Evolutionary conservation across 1,140 invertebrate species (phyloP).

Genomic region (Cephus cinctus): DNA sequence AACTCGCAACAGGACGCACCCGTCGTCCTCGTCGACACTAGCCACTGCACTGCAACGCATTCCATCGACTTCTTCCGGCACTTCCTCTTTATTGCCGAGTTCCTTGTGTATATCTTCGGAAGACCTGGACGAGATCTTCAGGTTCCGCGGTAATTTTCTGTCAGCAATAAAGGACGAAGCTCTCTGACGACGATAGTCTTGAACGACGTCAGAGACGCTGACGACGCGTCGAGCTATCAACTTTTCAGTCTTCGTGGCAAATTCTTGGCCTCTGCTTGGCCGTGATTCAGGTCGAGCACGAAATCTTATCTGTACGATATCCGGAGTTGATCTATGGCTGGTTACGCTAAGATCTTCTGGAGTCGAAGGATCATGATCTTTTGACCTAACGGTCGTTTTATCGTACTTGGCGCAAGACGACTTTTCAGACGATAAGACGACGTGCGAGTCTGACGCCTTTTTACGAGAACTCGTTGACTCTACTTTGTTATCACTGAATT

Average conservation of each 20-base stretch:
- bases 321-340: too few relatives aligned
- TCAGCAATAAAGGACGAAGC: slow-evolving; percentile 2
- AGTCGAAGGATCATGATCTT: too few relatives aligned
- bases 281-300: too few relatives aligned
- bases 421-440: too few relatives aligned
- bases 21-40: slow-evolving; percentile 30
- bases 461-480: too few relatives aligned
- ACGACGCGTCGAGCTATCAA: slow-evolving; percentile 24
- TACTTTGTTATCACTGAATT: too few relatives aligned
- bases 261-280: slow-evolving; percentile 18
- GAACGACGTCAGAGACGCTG: slow-evolving; percentile 21
- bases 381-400: too few relatives aligned
- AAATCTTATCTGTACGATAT: too few relatives aligned
- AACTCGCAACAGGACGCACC: slow-evolving; percentile 44
- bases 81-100: slow-evolving; percentile 6
- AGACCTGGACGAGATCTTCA: slow-evolving; percentile 18
- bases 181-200: neutral
- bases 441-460: too few relatives aligned
- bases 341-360: too few relatives aligned
- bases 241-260: slow-evolving; percentile 24
- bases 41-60: slow-evolving; percentile 35
- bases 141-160: slow-evolving; percentile 15
- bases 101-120: slow-evolving; percentile 19
- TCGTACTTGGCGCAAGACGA: too few relatives aligned
- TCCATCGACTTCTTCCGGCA: too few relatives aligned